These are phyloP conservation scores for Acleris cristana DNA, from an alignment of 2,888 invertebrate genomes.

Conservation along the genomic window DNA sequence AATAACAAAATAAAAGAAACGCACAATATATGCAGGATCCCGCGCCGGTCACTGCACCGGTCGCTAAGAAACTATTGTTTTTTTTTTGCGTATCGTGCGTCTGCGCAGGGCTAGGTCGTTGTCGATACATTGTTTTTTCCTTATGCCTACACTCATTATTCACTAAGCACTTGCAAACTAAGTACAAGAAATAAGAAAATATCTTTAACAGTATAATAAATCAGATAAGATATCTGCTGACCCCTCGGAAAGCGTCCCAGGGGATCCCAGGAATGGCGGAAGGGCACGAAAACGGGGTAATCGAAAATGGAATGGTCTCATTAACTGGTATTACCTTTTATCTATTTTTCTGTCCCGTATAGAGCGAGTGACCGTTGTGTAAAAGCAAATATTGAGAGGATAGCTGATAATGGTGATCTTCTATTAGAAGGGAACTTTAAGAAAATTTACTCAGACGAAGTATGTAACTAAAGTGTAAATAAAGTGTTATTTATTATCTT, in stretches of 20 bases:
- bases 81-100: slow-evolving; percentile 7
- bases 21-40: background rate
- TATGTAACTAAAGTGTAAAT: too few species aligned
- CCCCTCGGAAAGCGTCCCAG: slow-evolving; percentile 10
- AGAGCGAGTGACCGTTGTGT: background rate
- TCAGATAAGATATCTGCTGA: slow-evolving; percentile 1
- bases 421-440: too few species aligned
- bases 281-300: slow-evolving; percentile 30
- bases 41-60: slow-evolving; percentile 10
- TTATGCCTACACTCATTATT: slow-evolving; percentile 6
- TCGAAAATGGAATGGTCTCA: slow-evolving; percentile 12
- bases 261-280: background rate
- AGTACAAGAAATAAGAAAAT: background rate
- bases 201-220: slow-evolving; percentile 1
- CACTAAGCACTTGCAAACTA: background rate
- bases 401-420: background rate
- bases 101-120: slow-evolving; percentile 12
- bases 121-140: slow-evolving; percentile 17
- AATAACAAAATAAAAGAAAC: slow-evolving; percentile 5
- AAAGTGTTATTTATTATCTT: too few species aligned
- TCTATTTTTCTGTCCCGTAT: background rate
- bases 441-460: too few species aligned
- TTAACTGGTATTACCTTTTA: slow-evolving; percentile 6
- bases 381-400: background rate
- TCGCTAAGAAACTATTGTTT: slow-evolving; percentile 24